Evolutionary conservation across 2,113 vertebrate species (phyloP).

Genomic region (Sardina pilchardus): DNA sequence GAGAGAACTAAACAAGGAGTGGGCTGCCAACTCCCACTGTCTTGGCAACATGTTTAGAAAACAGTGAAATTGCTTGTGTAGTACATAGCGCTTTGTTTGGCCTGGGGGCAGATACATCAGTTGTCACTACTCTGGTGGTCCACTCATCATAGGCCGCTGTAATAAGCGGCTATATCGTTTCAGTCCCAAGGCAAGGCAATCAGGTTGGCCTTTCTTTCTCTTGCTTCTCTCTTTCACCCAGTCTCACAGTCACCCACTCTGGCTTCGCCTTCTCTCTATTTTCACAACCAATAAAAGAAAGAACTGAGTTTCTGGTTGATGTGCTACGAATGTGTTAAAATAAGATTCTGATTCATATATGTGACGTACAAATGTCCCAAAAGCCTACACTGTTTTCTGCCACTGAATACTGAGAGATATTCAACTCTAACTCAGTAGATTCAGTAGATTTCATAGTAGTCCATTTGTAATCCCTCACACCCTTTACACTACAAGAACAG

Average conservation of each 20-base stretch:
- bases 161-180: constrained; percentile 84
- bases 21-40: constrained; percentile 93
- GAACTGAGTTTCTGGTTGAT: constrained; percentile 55
- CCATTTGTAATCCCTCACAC: not conserved
- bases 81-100: constrained; percentile 98
- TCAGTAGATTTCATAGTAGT: too few species aligned
- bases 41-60: constrained; percentile 99
- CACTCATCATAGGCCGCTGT: constrained; percentile 82
- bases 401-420: not conserved
- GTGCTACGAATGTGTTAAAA: constrained; percentile 57
- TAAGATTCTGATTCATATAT: not conserved
- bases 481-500: not conserved
- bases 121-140: constrained; percentile 97
- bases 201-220: constrained; percentile 60
- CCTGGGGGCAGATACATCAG: constrained; percentile 86
- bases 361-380: not conserved
- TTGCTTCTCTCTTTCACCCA: constrained; percentile 59
- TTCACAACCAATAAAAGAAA: constrained; percentile 55
- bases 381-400: not conserved
- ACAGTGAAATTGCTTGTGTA: constrained; percentile 98
- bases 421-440: not conserved
- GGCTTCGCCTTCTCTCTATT: not conserved
- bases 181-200: constrained; percentile 73
- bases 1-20: constrained; percentile 79
- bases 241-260: not conserved